These are phyloP conservation scores for Coilia nasus DNA, from an alignment of 2,797 vertebrate genomes.

Conservation along the genomic window DNA sequence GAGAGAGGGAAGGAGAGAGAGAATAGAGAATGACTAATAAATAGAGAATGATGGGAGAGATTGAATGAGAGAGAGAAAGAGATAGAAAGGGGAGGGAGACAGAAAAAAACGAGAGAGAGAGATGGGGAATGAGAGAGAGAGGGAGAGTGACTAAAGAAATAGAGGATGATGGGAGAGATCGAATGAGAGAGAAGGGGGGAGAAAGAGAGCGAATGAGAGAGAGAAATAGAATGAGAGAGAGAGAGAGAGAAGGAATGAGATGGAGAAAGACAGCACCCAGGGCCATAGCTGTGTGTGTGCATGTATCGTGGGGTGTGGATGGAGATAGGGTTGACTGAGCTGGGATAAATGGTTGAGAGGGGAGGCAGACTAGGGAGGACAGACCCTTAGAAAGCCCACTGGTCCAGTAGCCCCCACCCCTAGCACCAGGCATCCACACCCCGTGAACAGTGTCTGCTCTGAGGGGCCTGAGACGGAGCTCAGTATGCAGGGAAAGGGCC, in stretches of 20 bases:
- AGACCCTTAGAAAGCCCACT: neutral
- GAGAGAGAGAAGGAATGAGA: too few species aligned
- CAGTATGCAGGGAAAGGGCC: neutral
- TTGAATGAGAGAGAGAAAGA: neutral
- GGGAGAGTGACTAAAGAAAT: neutral
- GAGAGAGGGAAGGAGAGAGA: conserved; percentile 22
- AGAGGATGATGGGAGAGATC: neutral
- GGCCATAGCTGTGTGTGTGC: too few species aligned
- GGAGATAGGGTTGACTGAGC: neutral
- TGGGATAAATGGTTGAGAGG: neutral
- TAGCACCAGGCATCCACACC: neutral
- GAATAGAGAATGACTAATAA: neutral
- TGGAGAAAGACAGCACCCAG: too few species aligned
- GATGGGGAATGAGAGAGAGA: neutral
- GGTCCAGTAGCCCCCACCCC: neutral
- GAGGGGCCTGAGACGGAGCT: neutral
- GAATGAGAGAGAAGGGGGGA: neutral
- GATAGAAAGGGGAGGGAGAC: neutral
- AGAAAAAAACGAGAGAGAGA: neutral
- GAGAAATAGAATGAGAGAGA: neutral
- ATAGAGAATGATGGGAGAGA: neutral
- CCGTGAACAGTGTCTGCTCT: neutral
- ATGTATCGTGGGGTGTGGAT: too few species aligned
- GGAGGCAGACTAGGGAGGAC: neutral
- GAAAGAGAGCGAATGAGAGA: neutral